Evolutionary conservation across 2,888 invertebrate genomes (phyloP), one percentile per base, ranked within the genome.

Genomic region (Drosophila falleni): DNA sequence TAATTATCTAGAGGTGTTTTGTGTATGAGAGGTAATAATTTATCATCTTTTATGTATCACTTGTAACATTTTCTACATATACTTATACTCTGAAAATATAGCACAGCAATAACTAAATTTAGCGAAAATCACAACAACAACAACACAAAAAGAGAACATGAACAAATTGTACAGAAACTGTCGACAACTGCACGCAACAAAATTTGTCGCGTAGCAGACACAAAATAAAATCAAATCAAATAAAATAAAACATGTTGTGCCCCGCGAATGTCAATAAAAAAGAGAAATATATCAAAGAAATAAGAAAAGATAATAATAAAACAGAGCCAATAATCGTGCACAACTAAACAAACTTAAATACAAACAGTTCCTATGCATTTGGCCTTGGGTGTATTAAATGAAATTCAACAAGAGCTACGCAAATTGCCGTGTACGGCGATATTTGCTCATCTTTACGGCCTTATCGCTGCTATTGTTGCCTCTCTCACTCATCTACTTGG

Each of bases 391-490:
- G 64, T 58, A 29, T 89, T 92, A 92, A 91, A 93, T 93, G 93
- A 92, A 91, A 91, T 89, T 92, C 62, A 90, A 84, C 89, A 91
- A 90, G 89, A 89, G 68, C 81, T 63, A 89, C 84, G 84, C 87
- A 87, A 89, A 91, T 88, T 93, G 92, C 91, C 93, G 93, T 91
- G 90, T 93, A 68, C 89, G 93, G 92, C 93, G 93, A 80, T 93
- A 92, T 88, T 91, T 93, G 90, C 90, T 93, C 74, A 90, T 93
- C 81, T 92, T 93, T 81, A 90, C 91, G 66, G 92, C 90, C 63
- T 91, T 93, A 73, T 91, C 93, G 77, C 85, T 93, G 76, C 83
- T 93, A 67, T 80, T 93, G 76, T 81, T 93, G 78, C 93, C 93
- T 51, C 84, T 93, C 67, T 92, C 92, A 41, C 86, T 93, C 54